Conservation (phyloP, 1,140 invertebrate species). For the Drosophila oshimai region DNA sequence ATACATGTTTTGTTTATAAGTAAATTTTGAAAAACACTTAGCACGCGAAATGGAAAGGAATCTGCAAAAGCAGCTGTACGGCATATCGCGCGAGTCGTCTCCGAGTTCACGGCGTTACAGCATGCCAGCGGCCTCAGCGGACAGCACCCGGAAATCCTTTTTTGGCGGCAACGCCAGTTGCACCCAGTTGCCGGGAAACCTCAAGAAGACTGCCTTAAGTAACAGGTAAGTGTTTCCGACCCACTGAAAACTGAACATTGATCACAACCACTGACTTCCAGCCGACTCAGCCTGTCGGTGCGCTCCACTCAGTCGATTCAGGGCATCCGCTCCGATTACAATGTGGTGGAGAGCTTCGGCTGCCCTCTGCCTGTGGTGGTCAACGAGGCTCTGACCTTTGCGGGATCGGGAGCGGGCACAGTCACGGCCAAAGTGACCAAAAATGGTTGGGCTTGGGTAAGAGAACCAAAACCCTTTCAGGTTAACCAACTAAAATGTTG, state of each 20-base stretch:
- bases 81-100: constrained; percentile 43
- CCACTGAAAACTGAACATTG: background rate
- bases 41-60: constrained; percentile 25
- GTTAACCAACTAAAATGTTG: background rate
- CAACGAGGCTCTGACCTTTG: constrained; percentile 91
- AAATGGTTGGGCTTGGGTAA: constrained; percentile 89
- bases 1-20: constrained; percentile 35
- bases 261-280: constrained; percentile 45
- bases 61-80: constrained; percentile 54
- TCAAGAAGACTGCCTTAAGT: constrained; percentile 50
- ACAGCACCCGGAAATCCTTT: constrained; percentile 56
- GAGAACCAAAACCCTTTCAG: constrained; percentile 3
- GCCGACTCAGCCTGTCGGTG: constrained; percentile 85
- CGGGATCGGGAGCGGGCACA: constrained; percentile 85
- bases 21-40: background rate
- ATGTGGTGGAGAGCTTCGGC: constrained; percentile 90
- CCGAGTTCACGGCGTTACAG: constrained; percentile 19
- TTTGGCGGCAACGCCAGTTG: constrained; percentile 53
- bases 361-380: constrained; percentile 92
- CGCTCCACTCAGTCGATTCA: constrained; percentile 87
- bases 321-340: constrained; percentile 87
- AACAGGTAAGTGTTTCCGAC: constrained; percentile 35
- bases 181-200: constrained; percentile 23
- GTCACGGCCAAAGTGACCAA: constrained; percentile 86
- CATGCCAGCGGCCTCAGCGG: constrained; percentile 25